phyloP scores from a whole-genome alignment of 2,113 vertebrate species.

The Bubo scandiacus region DNA sequence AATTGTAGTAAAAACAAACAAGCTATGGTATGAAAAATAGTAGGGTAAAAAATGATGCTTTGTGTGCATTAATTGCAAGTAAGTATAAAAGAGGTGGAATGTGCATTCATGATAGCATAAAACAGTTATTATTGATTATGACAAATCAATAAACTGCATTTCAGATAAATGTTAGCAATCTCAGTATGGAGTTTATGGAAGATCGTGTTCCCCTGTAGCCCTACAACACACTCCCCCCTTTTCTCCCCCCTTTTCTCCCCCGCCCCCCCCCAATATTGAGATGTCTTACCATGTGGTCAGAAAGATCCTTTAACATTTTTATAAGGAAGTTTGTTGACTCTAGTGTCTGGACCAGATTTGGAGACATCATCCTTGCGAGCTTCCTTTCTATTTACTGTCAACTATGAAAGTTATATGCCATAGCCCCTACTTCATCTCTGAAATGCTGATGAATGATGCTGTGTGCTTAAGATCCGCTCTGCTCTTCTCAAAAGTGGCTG shows the following conservation, averaged over 20 bases:
- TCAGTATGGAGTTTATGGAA: not conserved
- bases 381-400: not conserved
- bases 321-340: not conserved
- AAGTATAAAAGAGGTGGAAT: not conserved
- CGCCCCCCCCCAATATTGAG: fast-evolving
- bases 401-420: fast-evolving
- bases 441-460: not conserved
- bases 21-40: not conserved
- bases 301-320: not conserved
- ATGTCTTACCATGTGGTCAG: not conserved
- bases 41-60: not conserved
- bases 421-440: not conserved
- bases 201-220: not conserved
- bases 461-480: not conserved
- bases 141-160: conserved; percentile 5
- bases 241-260: fast-evolving
- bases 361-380: not conserved
- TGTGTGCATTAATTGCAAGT: not conserved
- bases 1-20: not conserved
- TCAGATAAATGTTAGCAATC: not conserved
- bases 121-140: not conserved
- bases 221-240: fast-evolving
- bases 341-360: not conserved
- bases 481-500: not conserved
- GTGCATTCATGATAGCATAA: not conserved